A percentile compares a stretch with the other conserved stretches of the same genome.
Conservation (phyloP, 2,113 vertebrate species). For the Pelmatolapia mariae region DNA sequence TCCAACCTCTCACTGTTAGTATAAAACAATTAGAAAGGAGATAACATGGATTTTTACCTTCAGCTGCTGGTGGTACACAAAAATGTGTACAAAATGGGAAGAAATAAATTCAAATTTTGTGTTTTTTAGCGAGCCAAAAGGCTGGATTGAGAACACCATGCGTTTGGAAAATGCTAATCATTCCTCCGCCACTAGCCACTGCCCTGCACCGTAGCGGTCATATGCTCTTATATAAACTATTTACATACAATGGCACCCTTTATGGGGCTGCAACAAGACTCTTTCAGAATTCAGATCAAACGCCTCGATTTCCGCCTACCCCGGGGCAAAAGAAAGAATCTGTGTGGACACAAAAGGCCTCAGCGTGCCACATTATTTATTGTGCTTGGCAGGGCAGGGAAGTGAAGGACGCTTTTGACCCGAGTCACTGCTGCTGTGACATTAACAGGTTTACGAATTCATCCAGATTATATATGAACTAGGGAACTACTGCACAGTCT, state of each 20-base stretch:
- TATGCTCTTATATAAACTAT: constrained; percentile 94
- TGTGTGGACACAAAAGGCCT: constrained; percentile 79
- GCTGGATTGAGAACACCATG: constrained; percentile 65
- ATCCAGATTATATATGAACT: not conserved
- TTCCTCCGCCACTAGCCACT: constrained; percentile 76
- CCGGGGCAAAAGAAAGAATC: constrained; percentile 75
- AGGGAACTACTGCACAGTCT: not conserved
- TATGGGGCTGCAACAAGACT: constrained; percentile 87
- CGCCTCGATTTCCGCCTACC: constrained; percentile 94
- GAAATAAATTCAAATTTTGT: constrained; percentile 60
- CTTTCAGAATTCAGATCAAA: constrained; percentile 95
- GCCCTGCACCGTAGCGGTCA: constrained; percentile 88
- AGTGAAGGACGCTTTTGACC: constrained; percentile 64
- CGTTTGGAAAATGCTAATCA: constrained; percentile 79
- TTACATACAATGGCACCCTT: constrained; percentile 91
- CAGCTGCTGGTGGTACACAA: constrained; percentile 60
- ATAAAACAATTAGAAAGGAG: constrained; percentile 24
- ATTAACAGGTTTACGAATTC: constrained; percentile 3
- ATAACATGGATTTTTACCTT: constrained; percentile 51
- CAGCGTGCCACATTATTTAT: constrained; percentile 72
- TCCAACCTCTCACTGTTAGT: constrained; percentile 11
- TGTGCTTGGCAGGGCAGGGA: constrained; percentile 61
- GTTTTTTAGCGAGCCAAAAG: constrained; percentile 53
- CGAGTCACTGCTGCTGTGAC: constrained; percentile 22
- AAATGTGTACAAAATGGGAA: constrained; percentile 55